These are phyloP conservation scores for Mesochorus sp. DNA, from an alignment of 2,888 invertebrate genomes.

Conservation along the genomic window DNA sequence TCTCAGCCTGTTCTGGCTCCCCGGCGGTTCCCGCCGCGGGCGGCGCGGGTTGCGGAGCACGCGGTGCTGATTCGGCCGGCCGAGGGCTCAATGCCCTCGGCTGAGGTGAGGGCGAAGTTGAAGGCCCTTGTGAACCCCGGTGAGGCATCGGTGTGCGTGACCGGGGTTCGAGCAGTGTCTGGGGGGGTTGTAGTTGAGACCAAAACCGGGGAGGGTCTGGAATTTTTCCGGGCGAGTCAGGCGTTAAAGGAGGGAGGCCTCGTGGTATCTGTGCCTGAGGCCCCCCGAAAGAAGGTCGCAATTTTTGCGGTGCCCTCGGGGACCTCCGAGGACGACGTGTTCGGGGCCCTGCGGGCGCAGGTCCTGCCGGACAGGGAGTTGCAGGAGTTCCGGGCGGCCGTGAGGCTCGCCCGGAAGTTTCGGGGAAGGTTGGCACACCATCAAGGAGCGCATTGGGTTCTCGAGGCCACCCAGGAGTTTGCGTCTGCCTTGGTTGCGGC, in stretches of 20 bases:
- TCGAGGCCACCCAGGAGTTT: not conserved
- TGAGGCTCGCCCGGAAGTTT: not conserved
- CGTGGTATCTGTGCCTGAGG: not conserved
- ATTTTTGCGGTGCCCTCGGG: not conserved
- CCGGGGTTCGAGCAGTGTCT: not conserved
- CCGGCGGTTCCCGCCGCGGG: not conserved
- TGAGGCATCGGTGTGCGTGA: not conserved
- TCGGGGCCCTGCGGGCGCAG: not conserved
- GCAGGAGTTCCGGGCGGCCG: not conserved
- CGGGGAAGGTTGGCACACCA: not conserved
- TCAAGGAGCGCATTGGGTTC: not conserved
- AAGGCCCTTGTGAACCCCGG: constrained; percentile 17
- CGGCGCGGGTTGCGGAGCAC: not conserved
- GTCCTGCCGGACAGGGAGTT: not conserved
- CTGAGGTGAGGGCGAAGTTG: not conserved
- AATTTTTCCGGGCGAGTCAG: not conserved
- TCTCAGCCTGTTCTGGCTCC: not conserved
- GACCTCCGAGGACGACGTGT: not conserved
- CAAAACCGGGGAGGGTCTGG: not conserved
- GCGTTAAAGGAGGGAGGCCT: not conserved
- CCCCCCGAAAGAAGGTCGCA: not conserved
- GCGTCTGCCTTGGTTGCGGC: not conserved
- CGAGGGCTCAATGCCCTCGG: not conserved
- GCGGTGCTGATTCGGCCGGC: not conserved
- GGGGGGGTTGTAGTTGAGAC: not conserved